A percentile compares a stretch with the other conserved stretches of the same genome.
Conservation (phyloP, 1,140 invertebrate species). For the Achroia grisella region DNA sequence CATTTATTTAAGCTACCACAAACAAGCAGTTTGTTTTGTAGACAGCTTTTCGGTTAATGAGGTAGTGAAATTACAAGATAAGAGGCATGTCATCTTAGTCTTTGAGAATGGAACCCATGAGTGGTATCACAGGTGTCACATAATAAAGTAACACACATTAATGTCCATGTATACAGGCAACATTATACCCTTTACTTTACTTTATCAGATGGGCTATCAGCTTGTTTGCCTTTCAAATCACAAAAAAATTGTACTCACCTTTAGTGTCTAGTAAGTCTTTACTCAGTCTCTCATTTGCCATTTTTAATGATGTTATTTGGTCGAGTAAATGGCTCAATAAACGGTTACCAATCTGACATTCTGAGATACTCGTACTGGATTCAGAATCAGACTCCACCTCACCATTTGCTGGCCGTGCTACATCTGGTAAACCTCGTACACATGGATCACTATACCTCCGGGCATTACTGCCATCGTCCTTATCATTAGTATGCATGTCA, state of each 20-base stretch:
- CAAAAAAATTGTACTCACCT: constrained; percentile 37
- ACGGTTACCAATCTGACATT: constrained; percentile 57
- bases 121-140: no score
- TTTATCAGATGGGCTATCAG: neutral
- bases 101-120: no score
- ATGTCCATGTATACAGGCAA: no score
- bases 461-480: constrained; percentile 47
- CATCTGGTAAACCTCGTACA: constrained; percentile 55
- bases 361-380: constrained; percentile 48
- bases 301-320: constrained; percentile 64
- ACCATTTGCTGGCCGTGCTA: constrained; percentile 50
- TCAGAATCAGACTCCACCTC: constrained; percentile 57
- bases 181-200: no score
- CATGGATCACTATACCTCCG: constrained; percentile 69
- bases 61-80: no score
- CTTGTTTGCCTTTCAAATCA: neutral
- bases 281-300: constrained; percentile 62
- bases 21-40: no score
- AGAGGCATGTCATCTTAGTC: no score
- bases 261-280: constrained; percentile 65
- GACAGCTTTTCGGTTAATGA: no score
- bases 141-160: no score
- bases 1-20: no score
- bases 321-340: constrained; percentile 63
- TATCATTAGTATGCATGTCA: constrained; percentile 53